Percentiles rank a stretch among this genome's conserved stretches.
phyloP scores from a whole-genome alignment of 92 coral and sea anemone genomes.

The Heteractis magnifica region DNA sequence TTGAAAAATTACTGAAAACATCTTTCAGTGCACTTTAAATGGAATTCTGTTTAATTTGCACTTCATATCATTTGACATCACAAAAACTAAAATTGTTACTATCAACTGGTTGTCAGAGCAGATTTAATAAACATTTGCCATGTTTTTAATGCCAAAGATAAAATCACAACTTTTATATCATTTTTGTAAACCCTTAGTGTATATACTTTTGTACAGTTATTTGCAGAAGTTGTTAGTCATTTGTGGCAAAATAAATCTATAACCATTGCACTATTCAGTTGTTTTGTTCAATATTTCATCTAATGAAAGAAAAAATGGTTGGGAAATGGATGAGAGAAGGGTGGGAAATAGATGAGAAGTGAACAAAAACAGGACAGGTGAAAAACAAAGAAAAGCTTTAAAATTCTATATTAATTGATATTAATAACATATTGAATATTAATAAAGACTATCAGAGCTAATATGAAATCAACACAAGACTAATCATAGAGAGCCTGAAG shows the following conservation, averaged over 20 bases:
- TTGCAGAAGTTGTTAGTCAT: not conserved
- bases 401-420: too few species aligned
- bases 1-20: not conserved
- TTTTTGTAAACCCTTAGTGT: not conserved
- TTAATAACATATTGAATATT: too few species aligned
- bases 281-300: not conserved
- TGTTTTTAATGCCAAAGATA: not conserved
- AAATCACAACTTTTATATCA: not conserved
- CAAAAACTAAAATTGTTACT: too few species aligned
- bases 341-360: not conserved
- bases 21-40: not conserved
- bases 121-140: not conserved
- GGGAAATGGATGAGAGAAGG: not conserved
- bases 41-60: not conserved
- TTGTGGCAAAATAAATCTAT: not conserved
- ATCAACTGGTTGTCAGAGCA: not conserved
- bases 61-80: too few species aligned
- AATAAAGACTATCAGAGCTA: too few species aligned
- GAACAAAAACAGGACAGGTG: not conserved
- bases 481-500: too few species aligned
- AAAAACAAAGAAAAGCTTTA: not conserved
- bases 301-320: not conserved
- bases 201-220: not conserved
- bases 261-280: constrained; percentile 2
- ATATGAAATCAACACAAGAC: too few species aligned